A percentile compares a stretch with the other conserved stretches of the same genome.
These are phyloP conservation scores for Glaucomys volans DNA, from an alignment of 2,113 vertebrate genomes.

Conservation along the genomic window DNA sequence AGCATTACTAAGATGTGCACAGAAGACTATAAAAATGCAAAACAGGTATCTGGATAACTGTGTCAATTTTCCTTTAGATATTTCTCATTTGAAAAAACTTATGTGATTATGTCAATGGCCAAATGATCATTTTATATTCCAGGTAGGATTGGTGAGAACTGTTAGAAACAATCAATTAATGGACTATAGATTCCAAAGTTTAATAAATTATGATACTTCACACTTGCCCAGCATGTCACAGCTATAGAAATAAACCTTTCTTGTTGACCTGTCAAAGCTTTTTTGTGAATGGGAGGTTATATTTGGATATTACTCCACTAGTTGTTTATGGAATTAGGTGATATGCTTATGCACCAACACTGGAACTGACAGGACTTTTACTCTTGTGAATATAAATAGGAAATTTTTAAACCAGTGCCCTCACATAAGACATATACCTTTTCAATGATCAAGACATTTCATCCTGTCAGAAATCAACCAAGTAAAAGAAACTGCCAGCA, in stretches of 20 bases:
- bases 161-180: background rate
- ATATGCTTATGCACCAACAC: background rate
- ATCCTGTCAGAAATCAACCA: background rate
- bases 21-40: slow-evolving; percentile 31
- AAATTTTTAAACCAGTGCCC: background rate
- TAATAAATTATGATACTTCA: background rate
- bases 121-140: slow-evolving; percentile 22
- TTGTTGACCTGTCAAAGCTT: fast-evolving
- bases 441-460: slow-evolving; percentile 44
- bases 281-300: background rate
- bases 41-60: background rate
- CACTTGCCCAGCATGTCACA: background rate
- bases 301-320: background rate
- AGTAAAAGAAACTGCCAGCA: background rate
- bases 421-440: background rate
- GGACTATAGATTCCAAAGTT: background rate
- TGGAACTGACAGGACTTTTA: background rate
- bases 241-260: background rate
- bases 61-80: background rate
- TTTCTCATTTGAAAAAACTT: background rate
- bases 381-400: background rate
- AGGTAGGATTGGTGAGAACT: background rate
- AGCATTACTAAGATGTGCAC: background rate
- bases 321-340: background rate
- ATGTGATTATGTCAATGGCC: background rate